Conservation (phyloP, 2,888 invertebrate species). For the Thelaira solivaga region DNA sequence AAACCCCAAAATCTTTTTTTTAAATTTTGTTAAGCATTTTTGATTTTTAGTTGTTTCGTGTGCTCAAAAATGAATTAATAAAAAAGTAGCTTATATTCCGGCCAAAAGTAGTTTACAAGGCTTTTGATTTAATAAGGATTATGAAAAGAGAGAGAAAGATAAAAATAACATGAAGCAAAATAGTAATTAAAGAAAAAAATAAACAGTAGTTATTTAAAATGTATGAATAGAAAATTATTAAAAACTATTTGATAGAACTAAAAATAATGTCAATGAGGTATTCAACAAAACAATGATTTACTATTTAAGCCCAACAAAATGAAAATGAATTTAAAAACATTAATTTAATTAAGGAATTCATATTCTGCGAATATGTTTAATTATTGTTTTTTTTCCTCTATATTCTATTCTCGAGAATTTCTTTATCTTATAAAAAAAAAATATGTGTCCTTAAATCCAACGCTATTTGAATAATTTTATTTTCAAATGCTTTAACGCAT, state of each 20-base stretch:
- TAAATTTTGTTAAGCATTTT: background rate
- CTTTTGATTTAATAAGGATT: background rate
- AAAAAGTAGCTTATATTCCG: conserved; percentile 31
- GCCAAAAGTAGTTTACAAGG: conserved; percentile 34
- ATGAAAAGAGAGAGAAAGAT: background rate
- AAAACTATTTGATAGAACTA: background rate
- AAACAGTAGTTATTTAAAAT: conserved; percentile 3
- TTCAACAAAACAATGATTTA: background rate
- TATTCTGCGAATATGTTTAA: too few species aligned
- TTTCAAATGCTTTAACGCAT: too few species aligned
- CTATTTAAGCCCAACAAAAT: too few species aligned
- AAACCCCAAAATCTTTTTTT: conserved; percentile 35
- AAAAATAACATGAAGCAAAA: background rate
- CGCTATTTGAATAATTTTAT: too few species aligned
- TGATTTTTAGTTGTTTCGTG: background rate
- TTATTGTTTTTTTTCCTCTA: too few species aligned
- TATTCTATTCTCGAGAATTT: too few species aligned
- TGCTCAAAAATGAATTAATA: conserved; percentile 9
- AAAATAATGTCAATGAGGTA: background rate
- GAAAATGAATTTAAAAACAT: too few species aligned
- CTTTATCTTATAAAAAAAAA: too few species aligned
- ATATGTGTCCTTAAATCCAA: too few species aligned
- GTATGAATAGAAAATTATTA: conserved; percentile 15
- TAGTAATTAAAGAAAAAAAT: background rate
- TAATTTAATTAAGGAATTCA: too few species aligned